These are phyloP conservation scores for Eupeodes latifasciatus DNA, from an alignment of 2,888 invertebrate genomes.

Conservation along the genomic window DNA sequence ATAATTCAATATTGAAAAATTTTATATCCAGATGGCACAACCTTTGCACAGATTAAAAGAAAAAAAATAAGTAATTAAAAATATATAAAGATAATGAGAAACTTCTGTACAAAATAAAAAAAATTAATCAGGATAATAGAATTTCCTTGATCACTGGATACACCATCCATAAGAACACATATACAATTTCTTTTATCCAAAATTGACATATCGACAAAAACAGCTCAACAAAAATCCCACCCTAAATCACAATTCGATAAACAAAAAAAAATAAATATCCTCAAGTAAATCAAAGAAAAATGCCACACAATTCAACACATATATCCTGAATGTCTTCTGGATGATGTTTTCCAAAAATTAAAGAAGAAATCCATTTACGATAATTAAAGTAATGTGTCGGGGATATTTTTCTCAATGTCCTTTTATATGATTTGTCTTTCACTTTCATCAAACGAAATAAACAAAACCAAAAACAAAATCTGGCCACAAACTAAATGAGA, in stretches of 20 bases:
- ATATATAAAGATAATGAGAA: no score
- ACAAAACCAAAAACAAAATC: slow-evolving; percentile 43
- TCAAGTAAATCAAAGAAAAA: slow-evolving; percentile 64
- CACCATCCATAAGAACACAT: neutral
- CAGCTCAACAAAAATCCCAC: slow-evolving; percentile 5
- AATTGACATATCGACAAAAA: neutral
- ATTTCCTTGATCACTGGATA: slow-evolving; percentile 25
- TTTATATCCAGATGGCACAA: no score
- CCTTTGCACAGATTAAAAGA: no score
- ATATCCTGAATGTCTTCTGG: neutral
- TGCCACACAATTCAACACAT: slow-evolving; percentile 11
- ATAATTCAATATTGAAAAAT: no score
- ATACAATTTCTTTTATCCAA: slow-evolving; percentile 12
- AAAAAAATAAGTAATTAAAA: no score
- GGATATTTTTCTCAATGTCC: slow-evolving; percentile 69
- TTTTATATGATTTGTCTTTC: slow-evolving; percentile 68
- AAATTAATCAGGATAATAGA: slow-evolving; percentile 24
- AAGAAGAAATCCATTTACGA: slow-evolving; percentile 71
- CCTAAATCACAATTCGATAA: slow-evolving; percentile 13
- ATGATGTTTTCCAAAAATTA: slow-evolving; percentile 11
- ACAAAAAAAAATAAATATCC: slow-evolving; percentile 4
- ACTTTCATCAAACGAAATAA: slow-evolving; percentile 16
- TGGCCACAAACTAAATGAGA: slow-evolving; percentile 59
- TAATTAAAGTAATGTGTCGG: slow-evolving; percentile 74
- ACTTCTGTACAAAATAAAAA: neutral